Evolutionary conservation across 92 coral and sea anemone species (phyloP), one percentile per base, ranked within the genome.

Genomic region (Parazoanthus swiftii): DNA sequence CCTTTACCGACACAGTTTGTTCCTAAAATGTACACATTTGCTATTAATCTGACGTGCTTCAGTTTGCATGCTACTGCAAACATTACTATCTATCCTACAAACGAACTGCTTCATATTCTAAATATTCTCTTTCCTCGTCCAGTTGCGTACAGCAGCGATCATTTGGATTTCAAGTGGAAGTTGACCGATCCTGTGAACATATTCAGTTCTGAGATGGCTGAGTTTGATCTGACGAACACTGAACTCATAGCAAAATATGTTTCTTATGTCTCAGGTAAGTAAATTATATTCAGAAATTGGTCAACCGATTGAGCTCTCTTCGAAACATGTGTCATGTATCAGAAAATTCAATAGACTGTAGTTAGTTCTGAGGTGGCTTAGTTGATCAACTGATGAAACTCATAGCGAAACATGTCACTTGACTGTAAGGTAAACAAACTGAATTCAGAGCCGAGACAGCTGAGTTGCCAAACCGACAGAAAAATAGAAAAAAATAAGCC

Each of bases 91-190:
- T 38, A 10, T 35, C 18, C 2, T 18, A 26, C 25, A 1, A 9
- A 63, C 70, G 20, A 23, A 20, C 14, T 1, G 26, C 78, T 36
- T 11, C 8, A 1, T 8, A 1, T 38, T 4, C 18, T 4, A 67
- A 75, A 44, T 20, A 16, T n/a, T 29, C 16, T 39, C 14, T 44
- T 16, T 63, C 77, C 71, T 14, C 16, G 11, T 5, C 11, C 73
- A 97, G 99, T 95, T 86, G 98, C 98, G 26, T 97, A 93, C 88
- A 95, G 95, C 81, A 91, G 92, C 58, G 96, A 95, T 29, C 98
- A 95, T 88, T 90, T 97, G 92, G 91, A 93, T 72, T 94, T 95
- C 80, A 88, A 87, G 68, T 97, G 99, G 99, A 97, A 92, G 59
- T 77, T 85, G 23, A 59, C 59, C 29, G 90, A 95, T 29, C 98